Percentiles rank a stretch among this genome's conserved stretches.
phyloP scores from a whole-genome alignment of 2,797 vertebrate species.

The Myotis daubentonii region DNA sequence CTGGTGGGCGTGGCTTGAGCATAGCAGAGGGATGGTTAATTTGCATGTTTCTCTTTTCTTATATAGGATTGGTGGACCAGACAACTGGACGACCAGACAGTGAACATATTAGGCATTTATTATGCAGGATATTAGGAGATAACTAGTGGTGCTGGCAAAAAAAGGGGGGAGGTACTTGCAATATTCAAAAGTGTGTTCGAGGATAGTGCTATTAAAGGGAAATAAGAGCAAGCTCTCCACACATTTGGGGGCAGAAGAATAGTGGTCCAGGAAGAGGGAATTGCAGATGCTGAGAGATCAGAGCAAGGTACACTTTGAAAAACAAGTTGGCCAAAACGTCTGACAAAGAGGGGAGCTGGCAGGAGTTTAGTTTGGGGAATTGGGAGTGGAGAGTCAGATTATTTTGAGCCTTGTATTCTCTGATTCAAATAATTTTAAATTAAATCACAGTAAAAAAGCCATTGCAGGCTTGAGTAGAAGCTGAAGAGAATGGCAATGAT shows the following conservation, averaged over 20 bases:
- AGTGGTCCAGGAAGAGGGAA: not conserved
- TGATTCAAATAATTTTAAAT: not conserved
- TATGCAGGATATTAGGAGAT: not conserved
- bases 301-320: not conserved
- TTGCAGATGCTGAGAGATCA: not conserved
- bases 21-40: too few relatives aligned
- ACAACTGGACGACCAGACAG: too few relatives aligned
- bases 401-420: not conserved
- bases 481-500: not conserved
- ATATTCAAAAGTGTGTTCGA: not conserved
- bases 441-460: not conserved
- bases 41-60: too few relatives aligned
- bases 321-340: not conserved
- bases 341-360: not conserved
- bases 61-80: too few relatives aligned
- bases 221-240: not conserved
- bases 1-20: too few relatives aligned
- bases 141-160: not conserved
- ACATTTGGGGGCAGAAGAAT: not conserved
- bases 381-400: not conserved
- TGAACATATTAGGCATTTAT: too few relatives aligned
- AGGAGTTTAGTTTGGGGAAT: not conserved
- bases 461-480: not conserved
- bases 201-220: not conserved
- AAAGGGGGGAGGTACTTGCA: fast-evolving